A percentile compares a stretch with the other conserved stretches of the same genome.
Evolutionary conservation across 1,140 invertebrate genomes (phyloP).

Genomic region (Penaeus vannamei): DNA sequence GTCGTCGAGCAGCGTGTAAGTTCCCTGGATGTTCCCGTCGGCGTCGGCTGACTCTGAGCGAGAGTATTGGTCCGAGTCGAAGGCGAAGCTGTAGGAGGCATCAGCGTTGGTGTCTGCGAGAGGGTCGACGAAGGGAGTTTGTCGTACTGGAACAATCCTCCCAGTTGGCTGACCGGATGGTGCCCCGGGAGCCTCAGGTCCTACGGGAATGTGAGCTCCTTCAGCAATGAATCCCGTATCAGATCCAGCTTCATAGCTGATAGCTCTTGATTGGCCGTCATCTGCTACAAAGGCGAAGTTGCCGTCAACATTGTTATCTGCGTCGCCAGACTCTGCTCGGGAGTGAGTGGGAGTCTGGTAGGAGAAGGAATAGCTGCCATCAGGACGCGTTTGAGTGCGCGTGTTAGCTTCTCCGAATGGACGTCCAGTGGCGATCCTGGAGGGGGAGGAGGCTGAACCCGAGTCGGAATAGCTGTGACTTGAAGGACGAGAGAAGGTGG

Average conservation of each 20-base stretch:
- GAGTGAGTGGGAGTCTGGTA: slow-evolving; percentile 50
- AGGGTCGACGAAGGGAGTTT: slow-evolving; percentile 61
- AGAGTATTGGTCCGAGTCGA: slow-evolving; percentile 68
- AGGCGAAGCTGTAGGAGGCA: slow-evolving; percentile 68
- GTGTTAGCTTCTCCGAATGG: slow-evolving; percentile 1
- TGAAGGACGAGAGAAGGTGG: neutral
- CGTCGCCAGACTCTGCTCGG: slow-evolving; percentile 49
- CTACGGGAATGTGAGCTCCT: slow-evolving; percentile 66
- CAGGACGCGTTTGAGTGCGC: neutral
- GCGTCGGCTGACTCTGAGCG: slow-evolving; percentile 67
- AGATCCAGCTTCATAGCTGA: slow-evolving; percentile 62
- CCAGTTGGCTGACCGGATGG: slow-evolving; percentile 65
- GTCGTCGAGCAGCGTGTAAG: slow-evolving; percentile 70
- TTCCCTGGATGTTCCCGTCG: slow-evolving; percentile 70
- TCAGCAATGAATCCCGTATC: slow-evolving; percentile 67
- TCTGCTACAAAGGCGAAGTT: slow-evolving; percentile 7
- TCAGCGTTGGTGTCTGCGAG: slow-evolving; percentile 61
- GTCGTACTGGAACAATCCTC: slow-evolving; percentile 56
- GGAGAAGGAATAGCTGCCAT: slow-evolving; percentile 54
- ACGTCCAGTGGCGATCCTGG: no score
- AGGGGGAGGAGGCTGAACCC: no score
- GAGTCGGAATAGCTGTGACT: no score
- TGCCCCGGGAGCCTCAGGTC: slow-evolving; percentile 61
- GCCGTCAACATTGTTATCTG: slow-evolving; percentile 47
- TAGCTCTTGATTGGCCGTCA: slow-evolving; percentile 47